Evolutionary conservation across 2,797 vertebrate genomes (phyloP), one percentile per base, ranked within the genome.

Genomic region (Harpagifer antarcticus): DNA sequence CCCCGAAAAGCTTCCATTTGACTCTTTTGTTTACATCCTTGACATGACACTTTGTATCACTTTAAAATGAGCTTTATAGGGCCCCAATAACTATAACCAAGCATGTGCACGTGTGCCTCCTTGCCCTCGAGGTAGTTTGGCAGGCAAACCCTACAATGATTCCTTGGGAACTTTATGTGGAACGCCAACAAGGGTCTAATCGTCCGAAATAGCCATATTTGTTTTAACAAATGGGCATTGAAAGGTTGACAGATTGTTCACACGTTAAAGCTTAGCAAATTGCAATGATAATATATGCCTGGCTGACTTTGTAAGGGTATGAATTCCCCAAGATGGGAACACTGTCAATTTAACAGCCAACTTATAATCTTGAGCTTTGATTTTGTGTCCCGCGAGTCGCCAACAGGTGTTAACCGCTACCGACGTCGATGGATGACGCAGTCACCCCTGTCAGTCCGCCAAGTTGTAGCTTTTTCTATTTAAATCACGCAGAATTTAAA

Each of bases 281-380:
- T 16, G 2, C 4, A 31, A 27, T 12, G n/a, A 40, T 40, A 8
- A 48, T 2, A 54, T 10, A 27, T 5, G 15, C 1, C 68, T 10
- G 9, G 3, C 7, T 4, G 20, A 5, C 1, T 43, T 20, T 37
- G 31, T 45, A 16, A 27, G 20, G 12, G 37, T 49, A 23, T 27
- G 40, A 67, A 50, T 64, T 23, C 50, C 19, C 40, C 44, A 54
- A 4, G 6, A 50, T 54, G 45, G 33, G 11, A 27, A 49, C 31
- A 55, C 9, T 27, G 11, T 45, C 37, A 37, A 37, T 37, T 37
- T 13, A 20, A 20, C 20, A 16, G n/a, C n/a, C 20, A 37, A 69
- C 7, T 66, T 56, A 47, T 59, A 61, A 65, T 74, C 19, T 33
- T 9, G 4, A 55, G 3, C 49, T 44, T 72, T 68, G 42, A 59